Percentiles rank a stretch among this genome's conserved stretches.
Evolutionary conservation across 1,140 invertebrate species (phyloP).

Genomic region (Drosophila albomicans): DNA sequence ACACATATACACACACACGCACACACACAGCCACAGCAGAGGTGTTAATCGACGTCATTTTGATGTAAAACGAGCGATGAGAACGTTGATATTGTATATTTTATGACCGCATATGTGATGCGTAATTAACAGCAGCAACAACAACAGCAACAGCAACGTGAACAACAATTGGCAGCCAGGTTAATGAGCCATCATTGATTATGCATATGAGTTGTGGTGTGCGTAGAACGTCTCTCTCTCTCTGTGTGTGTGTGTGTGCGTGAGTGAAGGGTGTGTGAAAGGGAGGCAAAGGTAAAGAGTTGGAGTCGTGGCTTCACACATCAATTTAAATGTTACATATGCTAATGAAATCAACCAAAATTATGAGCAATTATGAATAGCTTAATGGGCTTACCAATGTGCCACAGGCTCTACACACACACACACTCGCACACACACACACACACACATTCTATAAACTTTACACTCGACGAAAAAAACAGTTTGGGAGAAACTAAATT

Average conservation of each 20-base stretch:
- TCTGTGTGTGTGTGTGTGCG: slow-evolving; percentile 8
- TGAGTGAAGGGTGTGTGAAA: not conserved
- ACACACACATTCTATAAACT: not conserved
- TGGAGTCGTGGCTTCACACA: slow-evolving; percentile 56
- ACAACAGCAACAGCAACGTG: slow-evolving; percentile 52
- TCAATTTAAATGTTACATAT: slow-evolving; percentile 80
- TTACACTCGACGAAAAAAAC: not conserved
- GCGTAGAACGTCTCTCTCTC: not conserved
- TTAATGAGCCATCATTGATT: slow-evolving; percentile 82
- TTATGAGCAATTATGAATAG: slow-evolving; percentile 82
- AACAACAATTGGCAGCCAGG: slow-evolving; percentile 57
- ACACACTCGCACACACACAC: too few relatives aligned
- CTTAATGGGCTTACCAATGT: slow-evolving; percentile 61
- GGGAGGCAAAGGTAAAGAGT: slow-evolving; percentile 14
- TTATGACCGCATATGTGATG: slow-evolving; percentile 52
- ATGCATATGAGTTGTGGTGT: slow-evolving; percentile 69
- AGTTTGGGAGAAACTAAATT: not conserved
- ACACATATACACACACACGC: slow-evolving; percentile 3
- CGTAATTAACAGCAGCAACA: slow-evolving; percentile 76
- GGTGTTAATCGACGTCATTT: slow-evolving; percentile 82
- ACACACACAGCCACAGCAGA: slow-evolving; percentile 33
- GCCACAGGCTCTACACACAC: slow-evolving; percentile 1
- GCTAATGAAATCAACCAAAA: slow-evolving; percentile 81
- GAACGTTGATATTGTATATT: slow-evolving; percentile 56
- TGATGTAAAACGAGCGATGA: slow-evolving; percentile 75